phyloP scores from a whole-genome alignment of 2,888 invertebrate species.

The Ochlodes sylvanus region DNA sequence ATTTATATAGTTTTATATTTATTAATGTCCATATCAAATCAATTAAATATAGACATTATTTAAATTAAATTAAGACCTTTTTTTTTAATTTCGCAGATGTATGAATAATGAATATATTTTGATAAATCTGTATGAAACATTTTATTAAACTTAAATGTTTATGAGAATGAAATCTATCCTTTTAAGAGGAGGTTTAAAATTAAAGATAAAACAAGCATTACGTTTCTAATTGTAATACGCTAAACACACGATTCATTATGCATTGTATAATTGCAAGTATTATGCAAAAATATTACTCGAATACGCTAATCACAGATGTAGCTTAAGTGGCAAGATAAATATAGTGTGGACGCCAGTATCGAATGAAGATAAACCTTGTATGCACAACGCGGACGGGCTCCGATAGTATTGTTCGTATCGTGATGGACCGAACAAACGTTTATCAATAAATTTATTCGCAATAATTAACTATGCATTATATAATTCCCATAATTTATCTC shows the following conservation, averaged over 20 bases:
- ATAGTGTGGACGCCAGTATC: constrained; percentile 42
- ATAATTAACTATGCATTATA: constrained; percentile 27
- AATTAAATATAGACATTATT: constrained; percentile 30
- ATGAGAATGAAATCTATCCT: too few relatives aligned
- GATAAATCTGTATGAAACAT: too few relatives aligned
- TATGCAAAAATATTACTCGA: constrained; percentile 55
- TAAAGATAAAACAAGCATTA: not conserved
- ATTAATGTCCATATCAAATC: too few relatives aligned
- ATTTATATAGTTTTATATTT: too few relatives aligned
- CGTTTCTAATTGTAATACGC: not conserved
- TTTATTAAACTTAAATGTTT: too few relatives aligned
- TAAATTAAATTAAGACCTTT: constrained; percentile 40
- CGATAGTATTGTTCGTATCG: not conserved
- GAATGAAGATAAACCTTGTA: constrained; percentile 58
- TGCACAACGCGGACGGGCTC: constrained; percentile 44
- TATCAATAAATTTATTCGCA: constrained; percentile 1
- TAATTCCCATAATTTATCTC: constrained; percentile 49
- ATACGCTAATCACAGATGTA: constrained; percentile 73
- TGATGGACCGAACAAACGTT: not conserved
- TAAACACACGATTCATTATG: constrained; percentile 45
- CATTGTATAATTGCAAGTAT: constrained; percentile 37
- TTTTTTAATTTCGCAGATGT: too few relatives aligned
- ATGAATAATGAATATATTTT: too few relatives aligned
- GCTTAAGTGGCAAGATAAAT: constrained; percentile 66
- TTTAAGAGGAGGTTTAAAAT: not conserved